Conservation (phyloP, 2,113 vertebrate genomes). For the Seriola rivoliana region DNA sequence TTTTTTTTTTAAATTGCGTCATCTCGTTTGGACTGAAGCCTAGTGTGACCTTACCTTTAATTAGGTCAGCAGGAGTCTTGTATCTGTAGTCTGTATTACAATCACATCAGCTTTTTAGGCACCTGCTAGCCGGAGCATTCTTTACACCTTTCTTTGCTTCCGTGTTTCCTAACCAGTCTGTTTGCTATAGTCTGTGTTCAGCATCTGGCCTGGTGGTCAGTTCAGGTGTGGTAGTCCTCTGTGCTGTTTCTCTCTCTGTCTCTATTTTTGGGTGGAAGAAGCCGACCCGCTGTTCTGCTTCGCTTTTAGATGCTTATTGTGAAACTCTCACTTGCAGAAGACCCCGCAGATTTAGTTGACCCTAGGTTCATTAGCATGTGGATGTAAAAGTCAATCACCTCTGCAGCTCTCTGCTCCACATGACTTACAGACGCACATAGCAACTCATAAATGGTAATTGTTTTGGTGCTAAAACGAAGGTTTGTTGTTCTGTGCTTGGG, state of each 20-base stretch:
- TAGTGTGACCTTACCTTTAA: neutral
- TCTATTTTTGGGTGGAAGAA: neutral
- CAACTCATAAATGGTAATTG: slow-evolving; percentile 2
- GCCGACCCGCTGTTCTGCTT: slow-evolving; percentile 1
- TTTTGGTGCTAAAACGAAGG: slow-evolving; percentile 2
- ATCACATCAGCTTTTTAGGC: neutral
- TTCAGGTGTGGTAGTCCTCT: neutral
- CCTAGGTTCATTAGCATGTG: slow-evolving; percentile 44
- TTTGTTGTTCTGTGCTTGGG: slow-evolving; percentile 23
- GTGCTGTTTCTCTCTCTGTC: neutral
- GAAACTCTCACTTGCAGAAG: slow-evolving; percentile 39
- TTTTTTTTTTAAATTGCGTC: neutral
- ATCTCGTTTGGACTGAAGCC: neutral
- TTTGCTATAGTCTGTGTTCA: neutral
- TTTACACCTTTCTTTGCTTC: slow-evolving; percentile 8
- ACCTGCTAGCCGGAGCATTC: slow-evolving; percentile 2
- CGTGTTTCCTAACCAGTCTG: neutral
- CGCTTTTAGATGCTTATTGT: slow-evolving; percentile 57
- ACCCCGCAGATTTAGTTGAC: neutral
- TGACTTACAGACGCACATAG: slow-evolving; percentile 2
- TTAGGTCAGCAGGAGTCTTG: neutral
- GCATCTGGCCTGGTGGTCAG: neutral
- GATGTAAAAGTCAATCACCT: slow-evolving; percentile 22
- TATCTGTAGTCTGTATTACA: neutral
- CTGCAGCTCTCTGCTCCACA: neutral